Evolutionary conservation across 1,140 invertebrate genomes (phyloP).

Genomic region (Trigoniulus corallinus): DNA sequence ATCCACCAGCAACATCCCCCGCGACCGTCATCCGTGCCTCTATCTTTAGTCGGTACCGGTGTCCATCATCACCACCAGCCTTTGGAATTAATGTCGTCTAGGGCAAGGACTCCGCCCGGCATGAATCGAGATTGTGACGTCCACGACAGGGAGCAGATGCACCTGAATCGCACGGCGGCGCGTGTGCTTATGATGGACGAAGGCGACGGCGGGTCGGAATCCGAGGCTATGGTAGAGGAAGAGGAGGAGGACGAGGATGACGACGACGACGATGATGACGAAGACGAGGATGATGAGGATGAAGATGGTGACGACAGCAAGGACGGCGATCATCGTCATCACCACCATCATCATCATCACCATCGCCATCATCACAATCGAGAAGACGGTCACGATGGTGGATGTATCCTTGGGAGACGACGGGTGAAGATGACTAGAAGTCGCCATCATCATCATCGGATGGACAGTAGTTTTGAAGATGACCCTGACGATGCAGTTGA

Average conservation of each 20-base stretch:
- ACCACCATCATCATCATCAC: not conserved
- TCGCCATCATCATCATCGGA: too few species aligned
- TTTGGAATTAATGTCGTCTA: not conserved
- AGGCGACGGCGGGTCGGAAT: constrained; percentile 3
- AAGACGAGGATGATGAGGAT: not conserved
- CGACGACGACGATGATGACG: constrained; percentile 5
- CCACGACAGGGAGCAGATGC: constrained; percentile 5
- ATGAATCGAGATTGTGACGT: constrained; percentile 1
- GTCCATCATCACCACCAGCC: too few species aligned
- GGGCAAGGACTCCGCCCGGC: not conserved
- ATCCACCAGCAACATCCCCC: not conserved
- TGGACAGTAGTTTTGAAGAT: not conserved
- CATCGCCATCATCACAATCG: not conserved
- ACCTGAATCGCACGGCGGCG: constrained; percentile 5
- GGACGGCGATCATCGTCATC: not conserved
- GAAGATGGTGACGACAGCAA: constrained; percentile 5
- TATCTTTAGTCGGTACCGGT: not conserved
- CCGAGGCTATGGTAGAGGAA: constrained; percentile 5
- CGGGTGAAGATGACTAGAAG: not conserved
- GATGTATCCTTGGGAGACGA: not conserved
- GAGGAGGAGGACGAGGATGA: constrained; percentile 6
- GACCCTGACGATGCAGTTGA: not conserved
- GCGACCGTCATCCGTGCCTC: not conserved
- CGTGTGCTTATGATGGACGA: too few species aligned
- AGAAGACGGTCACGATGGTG: not conserved